Conservation (phyloP, 2,888 invertebrate species). For the Agrotis segetum region DNA sequence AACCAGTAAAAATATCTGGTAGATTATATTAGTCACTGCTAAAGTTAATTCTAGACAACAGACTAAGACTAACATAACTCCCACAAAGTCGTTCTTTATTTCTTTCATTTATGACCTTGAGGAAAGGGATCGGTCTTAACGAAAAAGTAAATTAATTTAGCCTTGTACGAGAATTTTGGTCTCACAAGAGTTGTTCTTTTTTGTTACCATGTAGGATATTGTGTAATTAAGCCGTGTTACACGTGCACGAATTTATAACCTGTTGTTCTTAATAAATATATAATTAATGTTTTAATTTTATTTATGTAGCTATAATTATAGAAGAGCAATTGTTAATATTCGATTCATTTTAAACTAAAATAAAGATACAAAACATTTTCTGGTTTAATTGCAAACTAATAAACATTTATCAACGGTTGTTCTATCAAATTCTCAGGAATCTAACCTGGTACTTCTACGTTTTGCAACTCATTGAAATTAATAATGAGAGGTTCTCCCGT, state of each 20-base stretch:
- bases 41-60: too few relatives aligned
- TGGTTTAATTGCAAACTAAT: not conserved
- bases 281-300: not conserved
- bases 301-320: not conserved
- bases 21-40: too few relatives aligned
- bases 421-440: not conserved
- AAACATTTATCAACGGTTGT: too few relatives aligned
- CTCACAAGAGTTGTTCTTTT: constrained; percentile 8
- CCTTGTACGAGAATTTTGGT: constrained; percentile 25
- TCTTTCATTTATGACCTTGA: constrained; percentile 1
- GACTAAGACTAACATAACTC: too few relatives aligned
- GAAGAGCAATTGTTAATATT: not conserved
- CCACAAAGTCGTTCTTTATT: not conserved
- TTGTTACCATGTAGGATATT: not conserved
- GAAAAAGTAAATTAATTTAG: constrained; percentile 33
- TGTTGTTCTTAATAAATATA: not conserved
- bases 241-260: not conserved
- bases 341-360: not conserved
- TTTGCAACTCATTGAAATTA: constrained; percentile 35
- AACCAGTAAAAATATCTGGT: too few relatives aligned
- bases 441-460: not conserved
- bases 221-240: not conserved
- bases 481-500: not conserved
- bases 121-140: not conserved
- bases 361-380: not conserved